A percentile compares a stretch with the other conserved stretches of the same genome.
These are phyloP conservation scores for Steinernema hermaphroditum DNA, from an alignment of 2,888 invertebrate genomes.

Conservation along the genomic window DNA sequence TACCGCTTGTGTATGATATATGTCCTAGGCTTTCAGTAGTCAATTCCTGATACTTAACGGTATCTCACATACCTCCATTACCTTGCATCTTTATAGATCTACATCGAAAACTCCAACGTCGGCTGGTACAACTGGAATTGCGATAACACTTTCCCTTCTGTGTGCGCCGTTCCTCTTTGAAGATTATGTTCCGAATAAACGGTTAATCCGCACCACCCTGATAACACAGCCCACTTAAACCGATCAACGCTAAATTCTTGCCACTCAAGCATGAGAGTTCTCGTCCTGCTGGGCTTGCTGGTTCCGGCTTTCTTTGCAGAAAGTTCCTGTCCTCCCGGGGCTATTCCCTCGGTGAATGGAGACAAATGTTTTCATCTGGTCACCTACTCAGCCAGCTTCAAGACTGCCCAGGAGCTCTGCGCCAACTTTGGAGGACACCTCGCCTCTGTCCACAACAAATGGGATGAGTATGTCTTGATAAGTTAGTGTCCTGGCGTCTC, in stretches of 20 bases:
- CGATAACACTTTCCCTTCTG: background rate
- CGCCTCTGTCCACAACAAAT: constrained; percentile 2
- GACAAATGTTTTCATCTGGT: background rate
- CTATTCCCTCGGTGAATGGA: background rate
- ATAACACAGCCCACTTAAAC: no score
- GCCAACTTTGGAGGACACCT: background rate
- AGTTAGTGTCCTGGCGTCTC: background rate
- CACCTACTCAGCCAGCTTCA: constrained; percentile 9
- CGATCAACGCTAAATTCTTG: no score
- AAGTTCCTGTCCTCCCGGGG: background rate
- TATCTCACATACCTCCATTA: no score
- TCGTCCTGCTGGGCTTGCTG: background rate
- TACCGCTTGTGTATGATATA: no score
- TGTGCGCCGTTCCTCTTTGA: background rate
- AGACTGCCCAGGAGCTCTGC: constrained; percentile 31
- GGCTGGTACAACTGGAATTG: constrained; percentile 5
- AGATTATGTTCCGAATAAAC: no score
- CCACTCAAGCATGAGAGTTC: background rate
- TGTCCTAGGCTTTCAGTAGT: no score
- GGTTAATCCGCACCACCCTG: no score
- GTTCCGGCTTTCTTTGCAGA: background rate
- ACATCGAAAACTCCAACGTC: background rate
- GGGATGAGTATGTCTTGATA: background rate
- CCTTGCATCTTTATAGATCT: no score
- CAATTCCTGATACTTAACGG: no score